phyloP scores from a whole-genome alignment of 2,113 vertebrate genomes.

The Bos javanicus region DNA sequence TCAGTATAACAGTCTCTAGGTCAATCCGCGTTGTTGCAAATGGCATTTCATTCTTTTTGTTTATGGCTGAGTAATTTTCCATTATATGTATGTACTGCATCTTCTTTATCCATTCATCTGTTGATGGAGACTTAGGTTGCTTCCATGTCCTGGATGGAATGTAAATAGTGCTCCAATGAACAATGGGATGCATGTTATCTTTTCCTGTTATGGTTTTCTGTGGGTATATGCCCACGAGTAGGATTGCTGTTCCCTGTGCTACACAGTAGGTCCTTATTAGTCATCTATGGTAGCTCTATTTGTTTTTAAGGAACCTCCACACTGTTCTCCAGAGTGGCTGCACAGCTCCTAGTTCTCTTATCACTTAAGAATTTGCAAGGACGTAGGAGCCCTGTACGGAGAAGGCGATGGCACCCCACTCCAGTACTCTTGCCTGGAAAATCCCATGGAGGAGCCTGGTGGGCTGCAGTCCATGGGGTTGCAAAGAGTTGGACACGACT shows the following conservation, averaged over 20 bases:
- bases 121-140: neutral
- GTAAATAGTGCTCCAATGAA: neutral
- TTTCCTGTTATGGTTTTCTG: neutral
- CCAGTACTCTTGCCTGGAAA: no score
- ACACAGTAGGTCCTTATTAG: neutral
- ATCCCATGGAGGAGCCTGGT: no score
- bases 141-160: neutral
- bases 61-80: neutral
- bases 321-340: neutral
- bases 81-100: neutral
- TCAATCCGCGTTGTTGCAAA: neutral
- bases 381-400: neutral
- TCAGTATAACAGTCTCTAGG: neutral
- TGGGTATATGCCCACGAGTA: neutral
- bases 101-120: neutral
- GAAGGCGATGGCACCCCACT: no score
- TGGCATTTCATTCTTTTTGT: neutral
- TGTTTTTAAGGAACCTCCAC: neutral
- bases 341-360: neutral
- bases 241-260: neutral
- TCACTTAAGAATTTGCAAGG: neutral
- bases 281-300: neutral
- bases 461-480: no score
- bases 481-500: no score
- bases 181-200: neutral